Conservation (phyloP, 1,140 invertebrate genomes). For the Ephestia elutella region DNA sequence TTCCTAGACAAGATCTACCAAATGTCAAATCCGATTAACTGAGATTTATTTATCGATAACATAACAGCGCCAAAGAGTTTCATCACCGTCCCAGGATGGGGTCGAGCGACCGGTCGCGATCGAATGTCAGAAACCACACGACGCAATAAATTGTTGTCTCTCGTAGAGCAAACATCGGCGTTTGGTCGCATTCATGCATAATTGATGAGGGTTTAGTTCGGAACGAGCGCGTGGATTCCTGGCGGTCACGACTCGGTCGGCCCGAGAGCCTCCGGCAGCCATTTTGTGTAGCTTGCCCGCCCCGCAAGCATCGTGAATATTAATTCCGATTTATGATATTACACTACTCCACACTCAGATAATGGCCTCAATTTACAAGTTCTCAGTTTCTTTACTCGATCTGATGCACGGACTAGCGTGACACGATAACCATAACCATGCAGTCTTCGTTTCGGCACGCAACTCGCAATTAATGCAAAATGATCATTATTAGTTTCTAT, state of each 20-base stretch:
- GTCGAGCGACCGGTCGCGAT: conserved; percentile 36
- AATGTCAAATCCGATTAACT: background rate
- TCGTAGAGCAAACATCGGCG: conserved; percentile 69
- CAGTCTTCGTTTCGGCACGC: conserved; percentile 34
- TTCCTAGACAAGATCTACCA: background rate
- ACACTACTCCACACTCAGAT: conserved; percentile 20
- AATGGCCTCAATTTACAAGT: conserved; percentile 32
- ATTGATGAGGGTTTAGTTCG: conserved; percentile 66
- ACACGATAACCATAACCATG: conserved; percentile 35
- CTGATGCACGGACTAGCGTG: conserved; percentile 38
- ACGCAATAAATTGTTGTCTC: conserved; percentile 71
- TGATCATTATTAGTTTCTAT: conserved; percentile 66
- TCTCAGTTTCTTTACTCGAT: conserved; percentile 23
- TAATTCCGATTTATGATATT: conserved; percentile 53
- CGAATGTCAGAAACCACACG: conserved; percentile 70
- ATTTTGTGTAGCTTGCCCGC: conserved; percentile 63
- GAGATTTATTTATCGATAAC: background rate
- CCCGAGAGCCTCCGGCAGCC: conserved; percentile 55
- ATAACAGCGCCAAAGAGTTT: background rate
- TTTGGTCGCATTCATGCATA: conserved; percentile 70
- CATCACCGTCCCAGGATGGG: background rate
- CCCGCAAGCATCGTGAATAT: conserved; percentile 54
- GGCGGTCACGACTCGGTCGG: conserved; percentile 63
- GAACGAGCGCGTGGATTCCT: conserved; percentile 62
- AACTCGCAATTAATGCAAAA: conserved; percentile 56